Base-by-base conservation (phyloP, 2,113 vertebrate genomes). In the Percopsis transmontana region DNA sequence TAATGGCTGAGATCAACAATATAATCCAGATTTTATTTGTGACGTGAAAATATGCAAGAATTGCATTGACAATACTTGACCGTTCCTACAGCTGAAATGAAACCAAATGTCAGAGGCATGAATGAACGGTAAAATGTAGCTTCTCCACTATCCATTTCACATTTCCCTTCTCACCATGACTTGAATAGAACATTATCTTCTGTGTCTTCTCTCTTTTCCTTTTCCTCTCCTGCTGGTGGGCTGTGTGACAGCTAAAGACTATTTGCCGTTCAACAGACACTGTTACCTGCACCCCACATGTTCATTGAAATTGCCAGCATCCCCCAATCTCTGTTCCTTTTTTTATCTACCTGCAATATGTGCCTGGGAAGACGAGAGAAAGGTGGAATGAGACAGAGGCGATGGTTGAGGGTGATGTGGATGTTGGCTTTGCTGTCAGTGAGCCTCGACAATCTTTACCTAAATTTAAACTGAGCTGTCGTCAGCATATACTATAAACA, bases 231-330 rank as follows among this genome's bases (percentile, higher is more conserved):
- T 81, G 77, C 79, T 85, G 79, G 4, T 84, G 20, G 81, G 62
- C 78, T 76, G 58, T 79, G 55, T 79, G 73, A 79, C 69, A 85
- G 68, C 76, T 85, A 83, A 84, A 87, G 77, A 80, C 33, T 48
- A 39, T 56, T 62, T 62, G 24, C 11, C 52, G 13, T 55, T 53
- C 51, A 47, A 56, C 18, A 18, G 45, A 33, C 16, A 20, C 72
- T 72, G 74, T 73, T 70, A 62, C 78, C 70, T 77, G 80, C 81
- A 66, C 81, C 86, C 83, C 41, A 71, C 83, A 74, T 87, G 87
- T 84, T 66, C 76, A 84, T 87, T 74, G 84, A 83, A 88, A 90
- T 58, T 80, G 76, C 72, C 72, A 62, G 76, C 76, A 83, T 84
- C 66, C 62, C 51, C 71, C 77, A 70, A 73, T 74, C 65, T 62